Evolutionary conservation across 30 jellyfish, hydroid and myxozoan genomes (phyloP), one percentile per base, ranked within the genome.

Genomic region (Sanderia malayensis): DNA sequence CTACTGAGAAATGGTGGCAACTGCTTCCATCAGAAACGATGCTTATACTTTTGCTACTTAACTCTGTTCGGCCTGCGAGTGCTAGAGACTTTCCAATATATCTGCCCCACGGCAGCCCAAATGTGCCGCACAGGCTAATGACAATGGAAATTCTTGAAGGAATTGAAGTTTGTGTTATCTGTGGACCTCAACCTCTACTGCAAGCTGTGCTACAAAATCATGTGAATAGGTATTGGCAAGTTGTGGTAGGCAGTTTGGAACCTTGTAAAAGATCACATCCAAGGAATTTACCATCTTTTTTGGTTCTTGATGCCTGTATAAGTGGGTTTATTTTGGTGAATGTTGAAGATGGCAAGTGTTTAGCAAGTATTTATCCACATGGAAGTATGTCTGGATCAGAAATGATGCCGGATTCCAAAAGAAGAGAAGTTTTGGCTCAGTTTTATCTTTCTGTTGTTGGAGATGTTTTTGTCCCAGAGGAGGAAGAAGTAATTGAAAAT

Each of bases 1-100:
- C 96, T 24, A 93, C 96, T n/a, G 99, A 93, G 25, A 80, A 77
- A 71, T 93, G 92, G 94, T 93, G 99, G 99, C 96, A 93, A 46
- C 46, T 93, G 28, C 49, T 65, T 4, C 89, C 94, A 6, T 24
- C 76, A 23, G 99, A 93, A 73, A 79, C 95, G 28, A 62, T 75
- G 87, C 77, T 85, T 29, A 37, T 86, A 13, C 25, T 80, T n/a
- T n/a, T 67, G 31, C 86, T 84, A 23, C 24, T 81, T n/a, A 45
- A 70, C 20, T 80, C 93, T 17, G 70, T 81, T 31, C 94, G 85
- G 27, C 53, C 23, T 2, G 28, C 88, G 1, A 65, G 68, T 67
- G 94, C 96, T 9, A 70, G 95, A 65, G 99, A 93, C 59, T 71
- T 82, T 37, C 96, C 99, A 20, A 67, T 93, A 22, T 93, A 85